phyloP scores from a whole-genome alignment of 1,140 invertebrate species.

The Heterodera schachtii region DNA sequence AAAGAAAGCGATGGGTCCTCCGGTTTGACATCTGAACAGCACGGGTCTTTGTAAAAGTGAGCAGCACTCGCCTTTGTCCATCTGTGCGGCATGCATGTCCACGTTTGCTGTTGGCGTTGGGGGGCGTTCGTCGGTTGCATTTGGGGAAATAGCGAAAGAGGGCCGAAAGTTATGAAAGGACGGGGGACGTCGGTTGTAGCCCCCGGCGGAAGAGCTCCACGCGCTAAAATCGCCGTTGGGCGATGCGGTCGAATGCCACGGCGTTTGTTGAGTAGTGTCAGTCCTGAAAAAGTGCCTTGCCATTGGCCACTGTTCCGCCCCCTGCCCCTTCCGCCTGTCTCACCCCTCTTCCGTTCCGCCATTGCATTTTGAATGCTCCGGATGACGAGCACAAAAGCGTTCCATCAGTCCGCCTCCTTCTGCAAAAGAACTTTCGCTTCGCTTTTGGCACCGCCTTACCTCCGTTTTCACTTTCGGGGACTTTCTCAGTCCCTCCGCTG shows the following conservation, averaged over 20 bases:
- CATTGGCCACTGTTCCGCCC: not conserved
- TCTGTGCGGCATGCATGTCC: not conserved
- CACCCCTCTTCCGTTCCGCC: not conserved
- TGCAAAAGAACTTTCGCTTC: not conserved
- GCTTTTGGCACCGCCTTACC: not conserved
- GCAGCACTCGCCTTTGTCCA: not conserved
- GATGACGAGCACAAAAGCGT: constrained; percentile 20
- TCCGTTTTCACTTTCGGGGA: not conserved
- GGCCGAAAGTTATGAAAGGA: not conserved
- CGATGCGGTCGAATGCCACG: not conserved
- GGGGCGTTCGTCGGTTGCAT: not conserved
- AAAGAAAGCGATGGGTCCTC: constrained; percentile 28
- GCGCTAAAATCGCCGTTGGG: not conserved
- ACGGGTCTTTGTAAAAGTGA: not conserved
- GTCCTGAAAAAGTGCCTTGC: not conserved
- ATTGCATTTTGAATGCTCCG: constrained; percentile 13
- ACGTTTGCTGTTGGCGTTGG: not conserved
- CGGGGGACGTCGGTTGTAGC: not conserved
- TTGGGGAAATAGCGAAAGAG: not conserved
- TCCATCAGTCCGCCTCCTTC: constrained; percentile 16
- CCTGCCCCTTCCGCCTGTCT: not conserved
- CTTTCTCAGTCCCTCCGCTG: not conserved
- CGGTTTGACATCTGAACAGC: constrained; percentile 17
- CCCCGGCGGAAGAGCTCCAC: not conserved
- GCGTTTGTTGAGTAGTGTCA: not conserved